A percentile compares a stretch with the other conserved stretches of the same genome.
Conservation (phyloP, 2,888 invertebrate species). For the Labia minor region DNA sequence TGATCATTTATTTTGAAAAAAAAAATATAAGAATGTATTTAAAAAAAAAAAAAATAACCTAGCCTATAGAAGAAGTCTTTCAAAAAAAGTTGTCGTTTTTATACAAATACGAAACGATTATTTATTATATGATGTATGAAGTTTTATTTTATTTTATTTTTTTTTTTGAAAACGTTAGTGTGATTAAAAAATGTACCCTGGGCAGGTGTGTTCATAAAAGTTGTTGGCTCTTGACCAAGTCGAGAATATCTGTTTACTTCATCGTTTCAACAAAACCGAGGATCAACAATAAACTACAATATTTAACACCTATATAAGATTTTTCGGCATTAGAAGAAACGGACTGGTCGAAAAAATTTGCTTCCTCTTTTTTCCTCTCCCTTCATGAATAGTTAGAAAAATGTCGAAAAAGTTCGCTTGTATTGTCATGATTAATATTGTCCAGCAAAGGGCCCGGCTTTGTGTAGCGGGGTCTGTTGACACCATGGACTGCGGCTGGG, state of each 20-base stretch:
- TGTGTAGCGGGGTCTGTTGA: background rate
- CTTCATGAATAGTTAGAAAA: background rate
- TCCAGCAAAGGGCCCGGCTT: background rate
- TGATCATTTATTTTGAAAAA: too few relatives aligned
- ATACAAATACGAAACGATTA: too few relatives aligned
- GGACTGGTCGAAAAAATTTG: background rate
- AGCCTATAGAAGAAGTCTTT: too few relatives aligned
- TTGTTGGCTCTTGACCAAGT: background rate
- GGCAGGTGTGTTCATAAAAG: background rate
- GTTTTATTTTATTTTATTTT: too few relatives aligned
- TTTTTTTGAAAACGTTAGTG: background rate
- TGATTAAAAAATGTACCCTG: background rate
- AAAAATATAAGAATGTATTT: too few relatives aligned
- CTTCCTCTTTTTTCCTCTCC: too few relatives aligned
- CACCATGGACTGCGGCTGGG: background rate
- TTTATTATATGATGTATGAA: too few relatives aligned
- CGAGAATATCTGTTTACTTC: background rate
- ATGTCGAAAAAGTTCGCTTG: background rate
- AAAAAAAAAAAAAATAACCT: too few relatives aligned
- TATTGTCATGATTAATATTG: slow-evolving; percentile 6
- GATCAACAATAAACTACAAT: background rate
- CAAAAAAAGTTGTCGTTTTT: too few relatives aligned
- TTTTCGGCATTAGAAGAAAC: background rate
- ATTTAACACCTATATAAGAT: background rate
- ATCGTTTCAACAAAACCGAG: background rate